phyloP scores from a whole-genome alignment of 2,888 invertebrate genomes.

The Caenorhabditis doughertyi region DNA sequence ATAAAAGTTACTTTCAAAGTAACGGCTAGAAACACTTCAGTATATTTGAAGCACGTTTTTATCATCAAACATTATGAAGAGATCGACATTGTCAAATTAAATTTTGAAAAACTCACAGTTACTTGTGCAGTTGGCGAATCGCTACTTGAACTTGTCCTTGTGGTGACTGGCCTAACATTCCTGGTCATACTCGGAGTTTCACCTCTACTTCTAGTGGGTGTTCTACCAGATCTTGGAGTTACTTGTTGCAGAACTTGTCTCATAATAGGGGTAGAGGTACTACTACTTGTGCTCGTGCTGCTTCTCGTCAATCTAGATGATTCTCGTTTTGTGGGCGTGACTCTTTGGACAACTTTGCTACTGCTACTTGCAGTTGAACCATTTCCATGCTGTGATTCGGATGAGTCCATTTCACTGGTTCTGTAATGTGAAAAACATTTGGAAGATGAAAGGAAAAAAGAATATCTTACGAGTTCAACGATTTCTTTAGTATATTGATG shows the following conservation, averaged over 20 bases:
- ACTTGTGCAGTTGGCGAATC: conserved; percentile 3
- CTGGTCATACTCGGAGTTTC: conserved; percentile 23
- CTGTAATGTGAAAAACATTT: conserved; percentile 2
- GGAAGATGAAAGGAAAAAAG: neutral
- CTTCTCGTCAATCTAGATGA: conserved; percentile 35
- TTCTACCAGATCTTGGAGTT: conserved; percentile 8
- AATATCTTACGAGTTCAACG: conserved; percentile 54
- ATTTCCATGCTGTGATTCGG: conserved; percentile 55
- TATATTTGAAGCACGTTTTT: too few relatives aligned
- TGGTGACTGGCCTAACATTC: neutral
- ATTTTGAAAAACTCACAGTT: conserved; percentile 14
- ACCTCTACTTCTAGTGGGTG: neutral
- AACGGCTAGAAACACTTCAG: too few relatives aligned
- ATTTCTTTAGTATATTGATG: conserved; percentile 38
- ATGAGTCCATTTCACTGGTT: conserved; percentile 63
- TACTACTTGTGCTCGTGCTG: conserved; percentile 28
- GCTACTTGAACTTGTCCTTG: conserved; percentile 16
- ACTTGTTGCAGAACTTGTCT: conserved; percentile 26
- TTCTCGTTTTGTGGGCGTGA: conserved; percentile 62
- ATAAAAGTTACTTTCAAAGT: neutral
- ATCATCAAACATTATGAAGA: too few relatives aligned
- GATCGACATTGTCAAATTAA: too few relatives aligned
- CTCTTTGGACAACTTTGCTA: conserved; percentile 33
- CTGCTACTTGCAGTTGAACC: conserved; percentile 36
- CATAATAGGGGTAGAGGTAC: conserved; percentile 17